These are phyloP conservation scores for Upupa epops DNA, from an alignment of 2,113 vertebrate species.

Conservation along the genomic window DNA sequence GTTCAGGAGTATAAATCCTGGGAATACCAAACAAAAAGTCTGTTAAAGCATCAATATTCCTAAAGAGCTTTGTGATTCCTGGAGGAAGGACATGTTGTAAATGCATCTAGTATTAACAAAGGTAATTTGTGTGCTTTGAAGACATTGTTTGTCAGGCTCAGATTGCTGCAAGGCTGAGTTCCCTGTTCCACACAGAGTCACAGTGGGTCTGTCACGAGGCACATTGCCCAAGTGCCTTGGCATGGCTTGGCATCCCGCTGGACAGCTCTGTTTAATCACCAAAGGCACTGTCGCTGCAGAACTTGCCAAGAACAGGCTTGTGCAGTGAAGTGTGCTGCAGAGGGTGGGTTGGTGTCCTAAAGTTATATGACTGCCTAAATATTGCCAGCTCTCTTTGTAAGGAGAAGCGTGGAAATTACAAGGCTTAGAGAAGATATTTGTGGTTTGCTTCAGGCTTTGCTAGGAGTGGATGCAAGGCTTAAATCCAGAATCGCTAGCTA, in stretches of 20 bases:
- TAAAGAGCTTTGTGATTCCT: not conserved
- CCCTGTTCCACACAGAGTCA: not conserved
- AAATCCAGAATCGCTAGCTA: not conserved
- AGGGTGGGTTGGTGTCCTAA: not conserved
- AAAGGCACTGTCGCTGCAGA: not conserved
- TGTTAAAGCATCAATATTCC: not conserved
- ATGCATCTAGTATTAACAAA: not conserved
- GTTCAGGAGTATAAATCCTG: not conserved
- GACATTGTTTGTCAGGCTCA: not conserved
- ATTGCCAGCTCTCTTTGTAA: not conserved
- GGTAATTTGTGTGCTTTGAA: constrained; percentile 5
- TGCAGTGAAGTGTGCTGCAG: not conserved
- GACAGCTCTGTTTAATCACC: not conserved
- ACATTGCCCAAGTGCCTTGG: not conserved
- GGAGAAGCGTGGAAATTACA: not conserved
- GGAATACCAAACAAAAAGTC: not conserved
- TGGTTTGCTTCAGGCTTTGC: not conserved
- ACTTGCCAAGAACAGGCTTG: not conserved
- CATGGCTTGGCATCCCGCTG: not conserved
- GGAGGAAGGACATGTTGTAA: not conserved
- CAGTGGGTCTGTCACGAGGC: not conserved
- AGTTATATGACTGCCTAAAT: not conserved
- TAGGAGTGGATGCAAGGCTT: not conserved
- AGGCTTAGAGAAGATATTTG: not conserved
- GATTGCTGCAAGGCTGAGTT: not conserved